phyloP scores from a whole-genome alignment of 2,888 invertebrate genomes.

The Diaphora mendica region DNA sequence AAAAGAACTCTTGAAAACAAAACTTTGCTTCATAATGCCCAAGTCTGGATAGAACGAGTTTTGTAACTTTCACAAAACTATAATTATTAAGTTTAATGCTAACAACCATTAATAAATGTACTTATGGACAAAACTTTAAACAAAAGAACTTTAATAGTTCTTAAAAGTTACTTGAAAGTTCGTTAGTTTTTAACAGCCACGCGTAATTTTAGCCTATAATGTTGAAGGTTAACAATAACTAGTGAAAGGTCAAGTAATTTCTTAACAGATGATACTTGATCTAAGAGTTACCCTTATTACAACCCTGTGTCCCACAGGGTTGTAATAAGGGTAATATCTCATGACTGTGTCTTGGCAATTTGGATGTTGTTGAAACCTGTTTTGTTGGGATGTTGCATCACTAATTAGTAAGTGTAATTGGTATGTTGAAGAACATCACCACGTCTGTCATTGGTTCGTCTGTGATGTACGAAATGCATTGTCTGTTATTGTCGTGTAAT shows the following conservation, averaged over 20 bases:
- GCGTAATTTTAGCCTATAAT: conserved; percentile 27
- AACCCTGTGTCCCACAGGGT: too few relatives aligned
- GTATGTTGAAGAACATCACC: too few relatives aligned
- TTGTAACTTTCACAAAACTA: neutral
- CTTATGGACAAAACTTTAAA: conserved; percentile 8
- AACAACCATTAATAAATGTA: neutral
- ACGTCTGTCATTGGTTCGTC: too few relatives aligned
- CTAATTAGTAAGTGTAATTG: too few relatives aligned
- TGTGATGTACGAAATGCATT: too few relatives aligned
- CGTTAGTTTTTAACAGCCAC: too few relatives aligned
- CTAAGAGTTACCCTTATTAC: too few relatives aligned
- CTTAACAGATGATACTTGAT: neutral
- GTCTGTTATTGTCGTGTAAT: too few relatives aligned
- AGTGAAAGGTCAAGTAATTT: neutral
- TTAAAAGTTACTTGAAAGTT: conserved; percentile 44
- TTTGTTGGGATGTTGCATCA: too few relatives aligned
- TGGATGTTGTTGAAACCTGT: too few relatives aligned
- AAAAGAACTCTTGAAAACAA: neutral
- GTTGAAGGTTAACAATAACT: neutral
- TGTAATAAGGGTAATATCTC: neutral
- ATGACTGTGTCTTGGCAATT: too few relatives aligned
- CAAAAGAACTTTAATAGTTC: conserved; percentile 12
- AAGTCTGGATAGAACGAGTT: neutral
- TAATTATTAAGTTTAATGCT: neutral
- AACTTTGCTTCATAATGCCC: neutral